Conservation (phyloP, 2,888 invertebrate genomes). For the Crioceris asparagi region DNA sequence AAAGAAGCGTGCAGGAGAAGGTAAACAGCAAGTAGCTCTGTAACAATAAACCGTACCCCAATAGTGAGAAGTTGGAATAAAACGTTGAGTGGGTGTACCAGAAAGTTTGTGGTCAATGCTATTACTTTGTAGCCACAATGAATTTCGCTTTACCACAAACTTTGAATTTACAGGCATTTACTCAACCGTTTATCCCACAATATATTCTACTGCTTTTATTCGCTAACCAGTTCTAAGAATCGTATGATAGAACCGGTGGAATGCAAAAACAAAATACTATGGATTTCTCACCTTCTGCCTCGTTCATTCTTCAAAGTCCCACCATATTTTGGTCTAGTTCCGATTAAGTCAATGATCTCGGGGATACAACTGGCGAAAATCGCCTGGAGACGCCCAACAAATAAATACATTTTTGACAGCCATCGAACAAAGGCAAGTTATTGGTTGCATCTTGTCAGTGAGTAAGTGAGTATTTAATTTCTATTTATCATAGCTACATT, state of each 20-base stretch:
- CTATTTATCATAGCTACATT: too few species aligned
- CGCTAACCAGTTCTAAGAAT: constrained; percentile 14
- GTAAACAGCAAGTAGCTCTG: constrained; percentile 19
- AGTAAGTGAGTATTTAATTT: too few species aligned
- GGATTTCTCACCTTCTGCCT: constrained; percentile 92
- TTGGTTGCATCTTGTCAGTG: too few species aligned
- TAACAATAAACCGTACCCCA: constrained; percentile 7
- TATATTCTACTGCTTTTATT: constrained; percentile 11
- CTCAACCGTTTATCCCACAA: too few species aligned
- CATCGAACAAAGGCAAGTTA: too few species aligned
- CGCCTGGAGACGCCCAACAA: constrained; percentile 66
- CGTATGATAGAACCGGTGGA: constrained; percentile 11
- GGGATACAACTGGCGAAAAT: constrained; percentile 99
- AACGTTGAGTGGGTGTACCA: background rate
- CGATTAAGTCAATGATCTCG: constrained; percentile 99
- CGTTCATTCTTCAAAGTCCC: constrained; percentile 99
- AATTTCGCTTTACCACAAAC: background rate
- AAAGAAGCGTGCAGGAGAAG: constrained; percentile 30
- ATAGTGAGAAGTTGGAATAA: background rate
- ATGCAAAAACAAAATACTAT: constrained; percentile 18
- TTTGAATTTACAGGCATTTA: too few species aligned
- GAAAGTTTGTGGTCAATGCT: background rate
- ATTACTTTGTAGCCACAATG: background rate
- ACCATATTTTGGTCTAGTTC: constrained; percentile 99
- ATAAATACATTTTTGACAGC: constrained; percentile 35